Percentiles rank a stretch among this genome's conserved stretches.
Conservation (phyloP, 2,113 vertebrate genomes). For the Butorides virescens region DNA sequence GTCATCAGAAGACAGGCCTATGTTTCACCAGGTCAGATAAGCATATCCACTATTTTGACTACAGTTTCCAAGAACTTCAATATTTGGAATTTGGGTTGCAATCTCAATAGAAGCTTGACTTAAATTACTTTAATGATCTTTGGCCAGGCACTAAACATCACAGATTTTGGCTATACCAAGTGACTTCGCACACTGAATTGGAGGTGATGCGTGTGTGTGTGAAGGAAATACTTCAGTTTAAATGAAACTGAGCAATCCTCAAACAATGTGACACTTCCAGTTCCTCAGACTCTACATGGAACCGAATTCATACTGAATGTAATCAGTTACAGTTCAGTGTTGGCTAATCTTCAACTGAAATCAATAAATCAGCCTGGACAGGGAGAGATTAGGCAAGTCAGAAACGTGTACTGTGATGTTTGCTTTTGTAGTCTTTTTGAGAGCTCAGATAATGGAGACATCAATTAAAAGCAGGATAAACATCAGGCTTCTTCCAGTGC, state of each 20-base stretch:
- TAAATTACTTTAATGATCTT: background rate
- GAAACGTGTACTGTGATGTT: background rate
- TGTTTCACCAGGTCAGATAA: background rate
- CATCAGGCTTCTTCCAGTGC: background rate
- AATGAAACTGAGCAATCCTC: background rate
- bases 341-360: slow-evolving; percentile 30
- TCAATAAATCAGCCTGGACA: slow-evolving; percentile 6
- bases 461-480: slow-evolving; percentile 33
- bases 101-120: background rate
- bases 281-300: background rate
- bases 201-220: background rate
- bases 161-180: background rate
- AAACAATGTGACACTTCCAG: background rate
- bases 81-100: background rate
- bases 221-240: background rate
- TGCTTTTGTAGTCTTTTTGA: slow-evolving; percentile 25
- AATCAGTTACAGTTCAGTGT: background rate
- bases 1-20: background rate
- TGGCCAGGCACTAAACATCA: background rate
- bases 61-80: background rate
- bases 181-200: background rate
- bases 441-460: slow-evolving; percentile 13
- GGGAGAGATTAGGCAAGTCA: background rate
- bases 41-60: background rate
- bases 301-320: background rate